phyloP scores from a whole-genome alignment of 2,888 invertebrate species.

The Hypercompe scribonia region DNA sequence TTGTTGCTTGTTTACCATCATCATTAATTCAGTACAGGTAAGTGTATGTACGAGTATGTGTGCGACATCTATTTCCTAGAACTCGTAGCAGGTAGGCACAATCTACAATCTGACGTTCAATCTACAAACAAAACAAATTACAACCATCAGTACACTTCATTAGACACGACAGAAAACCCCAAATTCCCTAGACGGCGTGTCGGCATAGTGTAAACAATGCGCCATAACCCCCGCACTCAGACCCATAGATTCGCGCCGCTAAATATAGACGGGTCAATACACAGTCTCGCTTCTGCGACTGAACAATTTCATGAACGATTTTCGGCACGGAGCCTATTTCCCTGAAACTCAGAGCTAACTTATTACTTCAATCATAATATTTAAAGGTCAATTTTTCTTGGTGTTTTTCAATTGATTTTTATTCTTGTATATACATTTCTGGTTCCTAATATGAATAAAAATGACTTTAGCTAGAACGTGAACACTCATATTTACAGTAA shows the following conservation, averaged over 20 bases:
- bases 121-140: not conserved
- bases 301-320: conserved; percentile 27
- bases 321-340: conserved; percentile 4
- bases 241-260: conserved; percentile 49
- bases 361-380: not conserved
- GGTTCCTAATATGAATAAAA: too few relatives aligned
- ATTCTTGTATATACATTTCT: not conserved
- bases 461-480: too few relatives aligned
- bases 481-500: too few relatives aligned
- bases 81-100: not conserved
- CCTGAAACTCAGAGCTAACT: not conserved
- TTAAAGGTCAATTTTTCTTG: not conserved
- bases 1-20: not conserved
- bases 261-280: conserved; percentile 83
- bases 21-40: not conserved
- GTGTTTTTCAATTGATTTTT: not conserved
- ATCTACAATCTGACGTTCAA: not conserved
- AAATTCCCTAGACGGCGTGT: conserved; percentile 20
- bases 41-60: not conserved
- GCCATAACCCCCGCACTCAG: conserved; percentile 29
- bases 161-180: conserved; percentile 12
- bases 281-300: conserved; percentile 55
- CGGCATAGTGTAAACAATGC: conserved; percentile 31
- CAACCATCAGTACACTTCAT: conserved; percentile 10
- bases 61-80: not conserved